Evolutionary conservation across 2,888 invertebrate species (phyloP).

Genomic region (Volucella inflata): DNA sequence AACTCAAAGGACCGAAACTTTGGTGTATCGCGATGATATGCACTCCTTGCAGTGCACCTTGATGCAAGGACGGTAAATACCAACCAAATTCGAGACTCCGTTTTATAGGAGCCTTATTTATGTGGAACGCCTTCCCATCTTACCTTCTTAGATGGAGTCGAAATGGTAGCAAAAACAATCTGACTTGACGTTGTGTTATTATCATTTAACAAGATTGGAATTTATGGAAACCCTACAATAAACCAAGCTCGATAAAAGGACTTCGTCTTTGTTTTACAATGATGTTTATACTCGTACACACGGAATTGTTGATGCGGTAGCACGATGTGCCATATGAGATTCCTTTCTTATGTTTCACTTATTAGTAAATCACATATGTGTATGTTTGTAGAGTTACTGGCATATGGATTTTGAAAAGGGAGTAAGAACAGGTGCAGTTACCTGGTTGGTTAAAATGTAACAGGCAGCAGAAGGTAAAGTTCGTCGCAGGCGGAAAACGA

Average conservation of each 20-base stretch:
- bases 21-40: neutral
- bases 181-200: constrained; percentile 33
- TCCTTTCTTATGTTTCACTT: constrained; percentile 17
- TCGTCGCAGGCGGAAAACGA: neutral
- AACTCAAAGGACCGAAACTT: constrained; percentile 12
- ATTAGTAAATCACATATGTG: constrained; percentile 27
- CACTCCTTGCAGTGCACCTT: neutral
- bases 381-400: neutral
- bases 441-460: no score
- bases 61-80: constrained; percentile 9
- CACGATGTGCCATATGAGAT: constrained; percentile 18
- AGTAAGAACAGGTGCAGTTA: no score
- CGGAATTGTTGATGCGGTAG: neutral
- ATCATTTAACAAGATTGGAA: constrained; percentile 43
- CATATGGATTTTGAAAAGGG: neutral
- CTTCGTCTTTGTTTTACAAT: no score
- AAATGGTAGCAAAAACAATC: constrained; percentile 13
- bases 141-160: no score
- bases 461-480: neutral
- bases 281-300: no score
- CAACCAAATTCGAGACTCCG: no score
- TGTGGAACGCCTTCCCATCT: no score
- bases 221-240: constrained; percentile 22
- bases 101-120: neutral
- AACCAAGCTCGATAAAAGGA: neutral